A percentile compares a stretch with the other conserved stretches of the same genome.
These are phyloP conservation scores for Chrysopilus asiliformis DNA, from an alignment of 2,888 invertebrate species.

Conservation along the genomic window DNA sequence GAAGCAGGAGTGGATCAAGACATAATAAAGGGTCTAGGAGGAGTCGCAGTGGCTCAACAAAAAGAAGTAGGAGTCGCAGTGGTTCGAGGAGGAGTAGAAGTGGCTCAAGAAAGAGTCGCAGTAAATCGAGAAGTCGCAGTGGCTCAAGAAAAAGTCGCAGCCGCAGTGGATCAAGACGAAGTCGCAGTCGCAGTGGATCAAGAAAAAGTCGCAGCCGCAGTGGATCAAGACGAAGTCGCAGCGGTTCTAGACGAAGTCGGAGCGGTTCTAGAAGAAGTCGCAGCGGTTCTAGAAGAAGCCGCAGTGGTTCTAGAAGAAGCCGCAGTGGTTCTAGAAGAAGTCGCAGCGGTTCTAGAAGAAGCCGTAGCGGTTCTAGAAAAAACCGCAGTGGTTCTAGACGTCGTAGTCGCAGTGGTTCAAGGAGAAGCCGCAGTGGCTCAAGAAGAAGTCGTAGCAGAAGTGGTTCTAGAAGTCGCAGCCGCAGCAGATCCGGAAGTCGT, in stretches of 20 bases:
- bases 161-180: slow-evolving; percentile 22
- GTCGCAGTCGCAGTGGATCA: slow-evolving; percentile 16
- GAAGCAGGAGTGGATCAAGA: too few relatives aligned
- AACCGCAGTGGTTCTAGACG: too few relatives aligned
- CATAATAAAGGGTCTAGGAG: too few relatives aligned
- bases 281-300: slow-evolving; percentile 15
- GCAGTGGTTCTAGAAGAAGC: slow-evolving; percentile 18
- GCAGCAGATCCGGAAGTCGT: slow-evolving; percentile 21
- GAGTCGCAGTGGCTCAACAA: too few relatives aligned
- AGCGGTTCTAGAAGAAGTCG: slow-evolving; percentile 19
- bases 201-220: too few relatives aligned
- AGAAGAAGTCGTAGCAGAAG: slow-evolving; percentile 15
- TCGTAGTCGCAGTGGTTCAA: slow-evolving; percentile 25
- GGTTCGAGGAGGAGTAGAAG: slow-evolving; percentile 17
- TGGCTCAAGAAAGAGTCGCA: slow-evolving; percentile 12
- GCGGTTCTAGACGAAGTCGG: slow-evolving; percentile 20
- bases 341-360: too few relatives aligned
- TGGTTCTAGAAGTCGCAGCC: slow-evolving; percentile 17
- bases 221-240: slow-evolving; percentile 15
- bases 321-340: slow-evolving; percentile 22
- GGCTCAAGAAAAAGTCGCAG: slow-evolving; percentile 19
- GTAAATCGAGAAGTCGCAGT: slow-evolving; percentile 18
- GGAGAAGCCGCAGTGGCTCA: slow-evolving; percentile 20
- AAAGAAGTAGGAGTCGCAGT: too few relatives aligned
- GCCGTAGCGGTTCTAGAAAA: slow-evolving; percentile 19